phyloP scores from a whole-genome alignment of 2,113 vertebrate species.

The Bostrychus sinensis region DNA sequence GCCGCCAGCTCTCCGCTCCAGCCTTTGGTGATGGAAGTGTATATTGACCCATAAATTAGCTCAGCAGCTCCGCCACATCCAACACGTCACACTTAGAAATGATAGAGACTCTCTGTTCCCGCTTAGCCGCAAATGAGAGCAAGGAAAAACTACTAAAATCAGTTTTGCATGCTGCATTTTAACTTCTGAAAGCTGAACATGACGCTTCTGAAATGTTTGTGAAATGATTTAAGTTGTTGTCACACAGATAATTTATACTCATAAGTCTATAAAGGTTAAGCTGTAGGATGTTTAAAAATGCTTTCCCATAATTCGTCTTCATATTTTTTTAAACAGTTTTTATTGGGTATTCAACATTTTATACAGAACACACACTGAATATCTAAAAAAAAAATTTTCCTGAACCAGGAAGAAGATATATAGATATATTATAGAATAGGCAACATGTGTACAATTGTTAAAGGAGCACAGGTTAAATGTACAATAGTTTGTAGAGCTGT shows the following conservation, averaged over 20 bases:
- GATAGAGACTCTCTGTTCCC: conserved; percentile 39
- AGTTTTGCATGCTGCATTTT: conserved; percentile 7
- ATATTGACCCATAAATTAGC: conserved; percentile 78
- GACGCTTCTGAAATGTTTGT: neutral
- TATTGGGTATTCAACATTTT: too few species aligned
- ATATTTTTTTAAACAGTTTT: too few species aligned
- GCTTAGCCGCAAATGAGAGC: conserved; percentile 35
- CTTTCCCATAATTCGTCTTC: too few species aligned
- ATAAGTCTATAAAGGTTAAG: too few species aligned
- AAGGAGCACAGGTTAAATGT: too few species aligned
- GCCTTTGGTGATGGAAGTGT: conserved; percentile 65
- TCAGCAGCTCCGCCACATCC: conserved; percentile 52
- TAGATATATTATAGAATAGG: too few species aligned
- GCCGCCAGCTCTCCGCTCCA: conserved; percentile 46
- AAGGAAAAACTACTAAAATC: conserved; percentile 5
- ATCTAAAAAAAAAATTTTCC: too few species aligned
- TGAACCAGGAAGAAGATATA: too few species aligned
- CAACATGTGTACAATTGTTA: too few species aligned
- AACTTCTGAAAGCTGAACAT: neutral
- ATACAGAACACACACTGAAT: too few species aligned
- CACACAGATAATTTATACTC: neutral
- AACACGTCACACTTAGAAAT: conserved; percentile 55
- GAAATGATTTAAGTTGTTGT: neutral
- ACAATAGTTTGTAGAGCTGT: too few species aligned
- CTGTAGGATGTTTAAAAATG: too few species aligned